phyloP scores from a whole-genome alignment of 2,113 vertebrate species.

The Plecotus auritus region DNA sequence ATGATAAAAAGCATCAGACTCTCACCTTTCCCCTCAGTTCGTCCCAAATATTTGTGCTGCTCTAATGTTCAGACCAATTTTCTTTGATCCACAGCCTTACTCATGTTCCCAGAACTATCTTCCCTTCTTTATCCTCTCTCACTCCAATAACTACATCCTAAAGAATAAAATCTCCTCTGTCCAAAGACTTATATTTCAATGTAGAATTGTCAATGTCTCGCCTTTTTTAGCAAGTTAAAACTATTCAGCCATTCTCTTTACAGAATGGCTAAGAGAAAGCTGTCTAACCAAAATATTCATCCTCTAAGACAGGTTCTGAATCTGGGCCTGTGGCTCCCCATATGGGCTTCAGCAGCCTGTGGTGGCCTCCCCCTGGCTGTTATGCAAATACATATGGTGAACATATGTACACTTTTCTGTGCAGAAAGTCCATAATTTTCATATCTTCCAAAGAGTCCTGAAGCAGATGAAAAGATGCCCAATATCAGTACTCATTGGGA shows the following conservation, averaged over 20 bases:
- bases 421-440: not conserved
- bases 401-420: not conserved
- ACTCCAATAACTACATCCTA: not conserved
- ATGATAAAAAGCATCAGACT: not conserved
- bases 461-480: not conserved
- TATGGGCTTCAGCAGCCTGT: not conserved
- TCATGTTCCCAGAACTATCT: not conserved
- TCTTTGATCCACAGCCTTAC: not conserved
- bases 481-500: not conserved
- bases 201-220: not conserved
- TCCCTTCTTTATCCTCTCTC: not conserved
- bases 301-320: not conserved
- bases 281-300: not conserved
- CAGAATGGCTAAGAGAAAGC: not conserved
- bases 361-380: not conserved
- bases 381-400: not conserved
- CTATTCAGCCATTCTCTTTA: not conserved
- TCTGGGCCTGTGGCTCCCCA: not conserved
- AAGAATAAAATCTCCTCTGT: not conserved
- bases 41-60: not conserved
- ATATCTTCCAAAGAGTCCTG: not conserved
- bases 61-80: not conserved
- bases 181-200: conserved; percentile 8
- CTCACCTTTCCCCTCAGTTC: not conserved
- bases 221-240: not conserved